A percentile compares a stretch with the other conserved stretches of the same genome.
Conservation (phyloP, 2,888 invertebrate species). For the Eupsilia transversa region DNA sequence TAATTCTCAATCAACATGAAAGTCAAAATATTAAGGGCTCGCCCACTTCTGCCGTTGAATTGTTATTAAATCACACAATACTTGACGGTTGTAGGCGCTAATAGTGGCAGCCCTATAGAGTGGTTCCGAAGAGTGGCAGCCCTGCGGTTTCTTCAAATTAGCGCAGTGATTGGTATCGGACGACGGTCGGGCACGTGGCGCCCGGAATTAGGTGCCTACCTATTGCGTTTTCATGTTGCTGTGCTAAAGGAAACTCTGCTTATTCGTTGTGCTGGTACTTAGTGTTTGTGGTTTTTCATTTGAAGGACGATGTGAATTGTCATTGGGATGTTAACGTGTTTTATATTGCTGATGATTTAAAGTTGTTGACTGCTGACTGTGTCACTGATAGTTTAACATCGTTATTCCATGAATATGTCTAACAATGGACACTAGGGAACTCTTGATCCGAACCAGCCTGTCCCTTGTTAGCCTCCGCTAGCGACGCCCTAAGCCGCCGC, state of each 20-base stretch:
- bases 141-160: slow-evolving; percentile 69
- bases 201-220: slow-evolving; percentile 53
- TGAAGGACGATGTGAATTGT: not conserved
- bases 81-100: slow-evolving; percentile 59
- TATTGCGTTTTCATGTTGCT: slow-evolving; percentile 59
- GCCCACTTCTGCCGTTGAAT: slow-evolving; percentile 64
- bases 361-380: not conserved
- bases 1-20: slow-evolving; percentile 50
- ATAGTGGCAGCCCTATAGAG: slow-evolving; percentile 56
- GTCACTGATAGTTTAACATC: not conserved
- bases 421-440: not conserved
- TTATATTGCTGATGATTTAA: no score
- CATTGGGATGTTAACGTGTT: not conserved
- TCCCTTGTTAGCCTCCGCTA: not conserved
- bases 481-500: not conserved
- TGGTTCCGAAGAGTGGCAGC: slow-evolving; percentile 50
- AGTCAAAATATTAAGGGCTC: slow-evolving; percentile 63
- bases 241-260: slow-evolving; percentile 35
- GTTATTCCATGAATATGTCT: not conserved
- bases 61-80: slow-evolving; percentile 67
- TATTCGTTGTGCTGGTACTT: slow-evolving; percentile 23
- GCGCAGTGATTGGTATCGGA: slow-evolving; percentile 70
- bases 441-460: not conserved
- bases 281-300: slow-evolving; percentile 21
- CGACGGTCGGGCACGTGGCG: slow-evolving; percentile 67